Conservation (phyloP, 2,113 vertebrate species). For the Melospiza melodia region DNA sequence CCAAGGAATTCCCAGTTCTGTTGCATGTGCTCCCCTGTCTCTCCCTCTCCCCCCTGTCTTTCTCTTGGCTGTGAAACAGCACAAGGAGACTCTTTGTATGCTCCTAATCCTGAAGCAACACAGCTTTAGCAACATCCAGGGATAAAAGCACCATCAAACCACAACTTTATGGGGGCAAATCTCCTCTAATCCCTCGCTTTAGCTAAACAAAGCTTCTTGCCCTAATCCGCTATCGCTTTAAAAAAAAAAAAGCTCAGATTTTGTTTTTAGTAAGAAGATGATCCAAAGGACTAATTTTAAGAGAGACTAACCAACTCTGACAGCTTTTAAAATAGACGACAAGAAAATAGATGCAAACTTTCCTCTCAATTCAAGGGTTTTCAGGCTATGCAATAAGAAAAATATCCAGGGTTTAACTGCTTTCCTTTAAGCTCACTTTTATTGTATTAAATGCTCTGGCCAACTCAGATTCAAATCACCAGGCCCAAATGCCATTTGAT, state of each 20-base stretch:
- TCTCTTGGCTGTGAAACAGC: conserved; percentile 86
- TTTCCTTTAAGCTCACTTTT: conserved; percentile 69
- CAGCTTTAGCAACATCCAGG: conserved; percentile 95
- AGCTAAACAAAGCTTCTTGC: conserved; percentile 93
- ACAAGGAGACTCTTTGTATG: conserved; percentile 95
- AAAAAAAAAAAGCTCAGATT: conserved; percentile 81
- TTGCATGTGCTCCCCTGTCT: conserved; percentile 75
- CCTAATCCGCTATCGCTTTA: conserved; percentile 92
- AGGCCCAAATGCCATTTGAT: conserved; percentile 74
- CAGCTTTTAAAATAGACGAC: conserved; percentile 86
- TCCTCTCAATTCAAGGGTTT: conserved; percentile 73
- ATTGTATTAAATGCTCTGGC: conserved; percentile 73
- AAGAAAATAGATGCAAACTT: conserved; percentile 80
- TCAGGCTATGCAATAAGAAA: conserved; percentile 70
- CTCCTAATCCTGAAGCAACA: conserved; percentile 93
- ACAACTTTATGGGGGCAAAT: conserved; percentile 98
- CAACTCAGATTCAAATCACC: conserved; percentile 72
- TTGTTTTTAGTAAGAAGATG: conserved; percentile 89
- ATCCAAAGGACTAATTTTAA: conserved; percentile 94
- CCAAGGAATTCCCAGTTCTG: conserved; percentile 71
- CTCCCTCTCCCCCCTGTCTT: conserved; percentile 78
- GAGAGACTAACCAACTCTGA: conserved; percentile 95
- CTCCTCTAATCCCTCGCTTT: conserved; percentile 97
- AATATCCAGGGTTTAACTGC: conserved; percentile 76
- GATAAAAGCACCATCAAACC: conserved; percentile 99